Conservation (phyloP, 2,888 invertebrate genomes). For the Dusona sp. region DNA sequence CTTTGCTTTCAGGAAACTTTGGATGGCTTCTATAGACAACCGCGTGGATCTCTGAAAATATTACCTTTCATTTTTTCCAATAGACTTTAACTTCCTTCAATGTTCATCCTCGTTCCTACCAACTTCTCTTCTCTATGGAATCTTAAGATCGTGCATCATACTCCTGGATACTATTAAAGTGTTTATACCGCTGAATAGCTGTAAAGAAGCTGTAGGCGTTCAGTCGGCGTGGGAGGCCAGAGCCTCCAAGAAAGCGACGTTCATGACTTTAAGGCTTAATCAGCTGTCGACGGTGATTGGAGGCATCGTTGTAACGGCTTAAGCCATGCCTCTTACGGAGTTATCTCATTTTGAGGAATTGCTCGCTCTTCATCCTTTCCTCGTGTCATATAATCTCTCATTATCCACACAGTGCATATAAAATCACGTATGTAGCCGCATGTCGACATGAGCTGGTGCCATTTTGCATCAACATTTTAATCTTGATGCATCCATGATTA, state of each 20-base stretch:
- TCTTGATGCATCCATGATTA: not conserved
- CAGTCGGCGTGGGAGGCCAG: not conserved
- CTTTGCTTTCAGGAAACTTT: constrained; percentile 13
- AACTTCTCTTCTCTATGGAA: not conserved
- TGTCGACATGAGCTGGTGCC: not conserved
- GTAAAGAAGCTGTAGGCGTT: constrained; percentile 14
- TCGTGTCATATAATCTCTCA: constrained; percentile 35
- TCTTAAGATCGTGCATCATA: not conserved
- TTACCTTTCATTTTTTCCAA: not conserved
- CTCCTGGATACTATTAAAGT: not conserved
- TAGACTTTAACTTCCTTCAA: not conserved
- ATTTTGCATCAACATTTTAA: constrained; percentile 6
- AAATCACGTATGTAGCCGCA: not conserved
- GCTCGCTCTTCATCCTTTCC: constrained; percentile 34
- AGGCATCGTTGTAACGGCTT: constrained; percentile 77
- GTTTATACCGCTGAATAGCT: not conserved
- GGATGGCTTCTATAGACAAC: not conserved
- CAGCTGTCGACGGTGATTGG: constrained; percentile 74
- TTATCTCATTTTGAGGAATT: constrained; percentile 29
- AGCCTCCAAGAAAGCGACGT: constrained; percentile 37
- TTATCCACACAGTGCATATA: constrained; percentile 4
- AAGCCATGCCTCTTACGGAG: constrained; percentile 62
- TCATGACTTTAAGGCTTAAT: constrained; percentile 74
- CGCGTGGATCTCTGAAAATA: not conserved
- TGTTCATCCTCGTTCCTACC: not conserved